These are phyloP conservation scores for Lycaena phlaeas DNA, from an alignment of 2,888 invertebrate species.

Conservation along the genomic window DNA sequence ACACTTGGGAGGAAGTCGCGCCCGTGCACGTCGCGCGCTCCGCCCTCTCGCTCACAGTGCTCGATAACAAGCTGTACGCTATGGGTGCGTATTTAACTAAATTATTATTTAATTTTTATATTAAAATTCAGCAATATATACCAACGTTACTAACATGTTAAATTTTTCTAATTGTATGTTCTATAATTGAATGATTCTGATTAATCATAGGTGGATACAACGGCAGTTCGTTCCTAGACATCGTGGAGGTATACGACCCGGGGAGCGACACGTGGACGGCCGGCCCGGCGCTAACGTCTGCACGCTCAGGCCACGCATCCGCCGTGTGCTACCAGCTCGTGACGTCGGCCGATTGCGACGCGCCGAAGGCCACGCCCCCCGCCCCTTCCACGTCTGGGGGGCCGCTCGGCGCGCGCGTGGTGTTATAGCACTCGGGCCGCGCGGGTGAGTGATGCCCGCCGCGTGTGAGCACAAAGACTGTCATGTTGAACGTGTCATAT, in stretches of 20 bases:
- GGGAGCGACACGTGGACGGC: slow-evolving; percentile 81
- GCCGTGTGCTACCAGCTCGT: slow-evolving; percentile 86
- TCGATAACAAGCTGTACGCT: slow-evolving; percentile 90
- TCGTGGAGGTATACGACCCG: slow-evolving; percentile 92
- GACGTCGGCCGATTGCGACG: slow-evolving; percentile 44
- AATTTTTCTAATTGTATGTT: no score
- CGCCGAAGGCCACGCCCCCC: slow-evolving; percentile 20
- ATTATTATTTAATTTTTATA: no score
- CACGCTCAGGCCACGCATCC: slow-evolving; percentile 92
- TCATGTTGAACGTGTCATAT: slow-evolving; percentile 5
- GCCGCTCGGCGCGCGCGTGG: slow-evolving; percentile 9
- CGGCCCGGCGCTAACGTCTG: slow-evolving; percentile 85
- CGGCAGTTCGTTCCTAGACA: slow-evolving; percentile 86
- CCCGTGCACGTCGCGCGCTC: slow-evolving; percentile 87
- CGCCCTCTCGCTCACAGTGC: slow-evolving; percentile 88
- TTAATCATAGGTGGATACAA: slow-evolving; percentile 85
- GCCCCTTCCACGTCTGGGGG: slow-evolving; percentile 16
- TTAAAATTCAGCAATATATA: no score
- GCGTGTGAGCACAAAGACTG: no score
- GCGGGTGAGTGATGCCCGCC: no score
- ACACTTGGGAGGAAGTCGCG: slow-evolving; percentile 84
- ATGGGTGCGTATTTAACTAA: slow-evolving; percentile 83
- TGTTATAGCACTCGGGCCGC: neutral
- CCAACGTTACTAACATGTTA: no score
- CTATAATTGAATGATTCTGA: neutral